Evolutionary conservation across 2,797 vertebrate species (phyloP), one percentile per base, ranked within the genome.

Genomic region (Muscicapa comitata): DNA sequence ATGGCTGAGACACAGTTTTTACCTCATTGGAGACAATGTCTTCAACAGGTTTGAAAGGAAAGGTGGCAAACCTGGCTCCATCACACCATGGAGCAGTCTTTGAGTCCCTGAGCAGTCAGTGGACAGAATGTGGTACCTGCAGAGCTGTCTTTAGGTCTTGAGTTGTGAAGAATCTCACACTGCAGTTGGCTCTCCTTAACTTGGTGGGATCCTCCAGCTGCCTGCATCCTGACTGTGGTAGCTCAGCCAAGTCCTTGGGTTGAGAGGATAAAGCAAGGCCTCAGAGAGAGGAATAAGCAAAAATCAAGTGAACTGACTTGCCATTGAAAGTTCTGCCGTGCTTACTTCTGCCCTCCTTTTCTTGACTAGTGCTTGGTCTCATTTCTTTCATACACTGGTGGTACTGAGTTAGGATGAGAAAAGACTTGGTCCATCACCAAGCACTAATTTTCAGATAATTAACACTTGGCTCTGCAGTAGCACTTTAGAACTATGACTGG

Each of bases 371-470:
- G 74, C 91, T 84, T 76, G 59, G 48, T 53, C 29, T 92, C 84
- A 70, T 93, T 87, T 95, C 54, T 93, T 92, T 66, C 25, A 28
- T 93, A 70, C 4, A 5, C 62, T 62, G 86, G 67, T 95, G 72
- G 72, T 87, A 87, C 90, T 91, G 95, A 96, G 95, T 95, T 80
- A 83, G 29, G 77, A 97, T 96, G 91, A 96, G 91, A 93, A 93
- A 97, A 97, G 71, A 96, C 80, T 98, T 97, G 97, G 96, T 97
- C 79, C 68, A 59, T 96, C 96, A 97, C 95, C 97, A 97, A 97
- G 79, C 74, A 76, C 93, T 97, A 94, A 97, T 97, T 97, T 97
- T 97, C 83, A 96, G 95, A 80, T 97, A 97, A 97, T 98, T 97
- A 97, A 95, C 97, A 96, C 90, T 97, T 98, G 98, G 97, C 97